Evolutionary conservation across 1,140 invertebrate genomes (phyloP).

Genomic region (Pentalonia nigronervosa): DNA sequence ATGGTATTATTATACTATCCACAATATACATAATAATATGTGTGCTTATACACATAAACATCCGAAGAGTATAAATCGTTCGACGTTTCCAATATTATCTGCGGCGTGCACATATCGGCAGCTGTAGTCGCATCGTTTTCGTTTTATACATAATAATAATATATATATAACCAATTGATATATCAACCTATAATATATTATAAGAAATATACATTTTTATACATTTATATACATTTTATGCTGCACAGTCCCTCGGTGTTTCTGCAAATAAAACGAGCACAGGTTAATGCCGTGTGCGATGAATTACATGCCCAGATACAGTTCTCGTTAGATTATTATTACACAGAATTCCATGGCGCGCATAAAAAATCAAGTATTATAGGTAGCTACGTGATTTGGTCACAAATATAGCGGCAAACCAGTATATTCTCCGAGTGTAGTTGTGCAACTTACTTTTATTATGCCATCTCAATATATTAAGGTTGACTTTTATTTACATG

Average conservation of each 20-base stretch:
- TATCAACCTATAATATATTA: not conserved
- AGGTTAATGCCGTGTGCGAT: not conserved
- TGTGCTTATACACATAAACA: not conserved
- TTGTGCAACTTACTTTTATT: constrained; percentile 43
- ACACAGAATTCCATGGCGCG: not conserved
- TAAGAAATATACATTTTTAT: not conserved
- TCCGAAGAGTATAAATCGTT: not conserved
- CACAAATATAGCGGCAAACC: constrained; percentile 34
- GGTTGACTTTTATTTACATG: constrained; percentile 23
- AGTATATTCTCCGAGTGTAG: constrained; percentile 29
- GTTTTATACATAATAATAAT: not conserved
- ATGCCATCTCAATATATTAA: constrained; percentile 11
- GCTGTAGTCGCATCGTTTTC: not conserved
- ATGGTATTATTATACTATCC: not conserved
- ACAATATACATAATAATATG: not conserved
- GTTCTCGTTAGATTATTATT: constrained; percentile 29
- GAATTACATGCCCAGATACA: constrained; percentile 33
- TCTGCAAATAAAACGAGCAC: not conserved
- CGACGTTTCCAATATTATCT: not conserved
- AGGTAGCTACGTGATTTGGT: constrained; percentile 36
- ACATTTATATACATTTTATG: not conserved
- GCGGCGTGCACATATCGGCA: not conserved
- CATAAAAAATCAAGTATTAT: constrained; percentile 17
- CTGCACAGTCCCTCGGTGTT: not conserved
- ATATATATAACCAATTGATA: not conserved